Percentiles rank a stretch among this genome's conserved stretches.
Conservation (phyloP, 2,888 invertebrate species). For the Apamea crenata region DNA sequence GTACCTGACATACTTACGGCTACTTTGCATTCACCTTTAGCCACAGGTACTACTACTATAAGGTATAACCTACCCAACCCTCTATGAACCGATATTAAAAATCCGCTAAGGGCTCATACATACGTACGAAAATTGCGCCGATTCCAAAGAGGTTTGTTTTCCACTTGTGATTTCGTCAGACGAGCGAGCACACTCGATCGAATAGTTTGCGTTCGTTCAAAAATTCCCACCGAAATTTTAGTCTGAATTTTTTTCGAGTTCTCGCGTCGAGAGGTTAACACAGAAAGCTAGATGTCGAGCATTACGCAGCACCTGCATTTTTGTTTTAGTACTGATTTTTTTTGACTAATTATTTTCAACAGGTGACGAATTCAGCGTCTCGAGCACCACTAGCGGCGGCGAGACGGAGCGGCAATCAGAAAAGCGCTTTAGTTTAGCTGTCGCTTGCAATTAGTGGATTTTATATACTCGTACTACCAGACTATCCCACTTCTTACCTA, state of each 20-base stretch:
- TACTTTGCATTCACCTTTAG: not conserved
- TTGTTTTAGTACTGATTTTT: constrained; percentile 88
- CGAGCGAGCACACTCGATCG: constrained; percentile 76
- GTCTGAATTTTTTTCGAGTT: constrained; percentile 69
- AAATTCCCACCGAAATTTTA: constrained; percentile 77
- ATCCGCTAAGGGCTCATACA: constrained; percentile 38
- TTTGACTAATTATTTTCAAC: constrained; percentile 91
- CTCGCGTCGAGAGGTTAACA: constrained; percentile 83
- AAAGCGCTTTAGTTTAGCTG: constrained; percentile 84
- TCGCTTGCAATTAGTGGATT: constrained; percentile 86
- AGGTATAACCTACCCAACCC: not conserved
- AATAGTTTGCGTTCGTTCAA: constrained; percentile 77
- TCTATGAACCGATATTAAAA: constrained; percentile 39
- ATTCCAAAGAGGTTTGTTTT: constrained; percentile 75
- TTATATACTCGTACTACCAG: constrained; percentile 68
- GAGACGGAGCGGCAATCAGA: constrained; percentile 82
- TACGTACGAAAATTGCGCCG: constrained; percentile 63
- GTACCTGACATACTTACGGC: not conserved
- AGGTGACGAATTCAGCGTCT: constrained; percentile 90
- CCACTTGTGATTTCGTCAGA: constrained; percentile 77
- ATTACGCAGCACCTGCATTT: constrained; percentile 85
- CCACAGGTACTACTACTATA: not conserved
- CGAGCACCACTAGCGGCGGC: constrained; percentile 83
- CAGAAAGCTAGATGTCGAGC: constrained; percentile 83
- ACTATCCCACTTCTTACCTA: constrained; percentile 65